Evolutionary conservation across 2,797 vertebrate species (phyloP).

Genomic region (Sarcoramphus papa): DNA sequence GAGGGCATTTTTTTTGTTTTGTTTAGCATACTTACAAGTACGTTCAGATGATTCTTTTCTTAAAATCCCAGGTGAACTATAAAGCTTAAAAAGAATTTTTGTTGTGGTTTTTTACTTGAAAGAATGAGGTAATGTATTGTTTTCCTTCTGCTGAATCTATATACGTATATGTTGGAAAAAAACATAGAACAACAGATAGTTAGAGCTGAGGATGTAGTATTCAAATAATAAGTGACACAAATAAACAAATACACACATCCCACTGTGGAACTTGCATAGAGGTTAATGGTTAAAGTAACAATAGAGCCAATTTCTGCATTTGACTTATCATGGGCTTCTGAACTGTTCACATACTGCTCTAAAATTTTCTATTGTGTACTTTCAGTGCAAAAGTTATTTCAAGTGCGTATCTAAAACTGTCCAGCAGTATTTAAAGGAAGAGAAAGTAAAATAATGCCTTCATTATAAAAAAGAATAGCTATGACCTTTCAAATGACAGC

Average conservation of each 20-base stretch:
- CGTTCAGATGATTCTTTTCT: neutral
- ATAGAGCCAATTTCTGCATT: neutral
- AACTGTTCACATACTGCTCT: neutral
- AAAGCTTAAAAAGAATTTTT: neutral
- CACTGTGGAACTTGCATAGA: neutral
- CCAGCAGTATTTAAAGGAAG: neutral
- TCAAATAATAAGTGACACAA: neutral
- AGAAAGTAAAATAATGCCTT: neutral
- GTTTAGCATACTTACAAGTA: neutral
- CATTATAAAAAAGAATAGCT: neutral
- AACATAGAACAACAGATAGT: neutral
- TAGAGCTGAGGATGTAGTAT: neutral
- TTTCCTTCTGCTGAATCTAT: neutral
- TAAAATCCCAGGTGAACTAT: neutral
- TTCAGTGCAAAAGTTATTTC: neutral
- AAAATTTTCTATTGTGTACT: neutral
- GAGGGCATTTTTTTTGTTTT: neutral
- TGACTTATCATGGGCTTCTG: neutral
- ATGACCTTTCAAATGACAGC: slow-evolving; percentile 20
- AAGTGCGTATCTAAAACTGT: neutral
- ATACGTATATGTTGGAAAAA: neutral
- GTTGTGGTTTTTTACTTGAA: neutral
- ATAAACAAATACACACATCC: neutral
- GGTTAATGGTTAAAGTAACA: neutral
- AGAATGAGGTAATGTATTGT: neutral